Evolutionary conservation across 2,113 vertebrate genomes (phyloP).

Genomic region (Tor tambroides): DNA sequence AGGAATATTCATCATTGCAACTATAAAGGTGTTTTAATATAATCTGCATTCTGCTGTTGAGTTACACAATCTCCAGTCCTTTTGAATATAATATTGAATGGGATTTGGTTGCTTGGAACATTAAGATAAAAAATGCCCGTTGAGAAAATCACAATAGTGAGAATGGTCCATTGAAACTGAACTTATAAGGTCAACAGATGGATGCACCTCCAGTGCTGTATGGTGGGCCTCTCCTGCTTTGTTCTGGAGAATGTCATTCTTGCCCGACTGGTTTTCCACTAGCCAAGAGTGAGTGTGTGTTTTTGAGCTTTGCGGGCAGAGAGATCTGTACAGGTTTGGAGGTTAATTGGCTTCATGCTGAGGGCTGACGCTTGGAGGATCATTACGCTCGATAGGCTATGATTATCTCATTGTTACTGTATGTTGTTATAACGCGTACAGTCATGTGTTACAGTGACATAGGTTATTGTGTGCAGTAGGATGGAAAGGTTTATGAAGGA

Average conservation of each 20-base stretch:
- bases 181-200: conserved; percentile 24
- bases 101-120: background rate
- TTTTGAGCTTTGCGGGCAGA: background rate
- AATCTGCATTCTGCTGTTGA: background rate
- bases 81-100: background rate
- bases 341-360: background rate
- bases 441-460: background rate
- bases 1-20: background rate
- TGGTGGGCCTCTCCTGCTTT: conserved; percentile 2
- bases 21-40: background rate
- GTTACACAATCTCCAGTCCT: background rate
- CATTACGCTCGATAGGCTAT: background rate
- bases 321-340: background rate
- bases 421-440: background rate
- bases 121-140: background rate
- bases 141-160: background rate
- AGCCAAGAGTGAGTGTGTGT: background rate
- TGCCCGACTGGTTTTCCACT: conserved; percentile 36
- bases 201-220: conserved; percentile 3
- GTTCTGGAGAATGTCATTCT: conserved; percentile 40
- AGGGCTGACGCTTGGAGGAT: background rate
- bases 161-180: background rate
- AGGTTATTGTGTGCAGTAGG: background rate
- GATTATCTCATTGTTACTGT: background rate
- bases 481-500: background rate